Evolutionary conservation across 2,113 vertebrate genomes (phyloP).

Genomic region (Carettochelys insculpta): DNA sequence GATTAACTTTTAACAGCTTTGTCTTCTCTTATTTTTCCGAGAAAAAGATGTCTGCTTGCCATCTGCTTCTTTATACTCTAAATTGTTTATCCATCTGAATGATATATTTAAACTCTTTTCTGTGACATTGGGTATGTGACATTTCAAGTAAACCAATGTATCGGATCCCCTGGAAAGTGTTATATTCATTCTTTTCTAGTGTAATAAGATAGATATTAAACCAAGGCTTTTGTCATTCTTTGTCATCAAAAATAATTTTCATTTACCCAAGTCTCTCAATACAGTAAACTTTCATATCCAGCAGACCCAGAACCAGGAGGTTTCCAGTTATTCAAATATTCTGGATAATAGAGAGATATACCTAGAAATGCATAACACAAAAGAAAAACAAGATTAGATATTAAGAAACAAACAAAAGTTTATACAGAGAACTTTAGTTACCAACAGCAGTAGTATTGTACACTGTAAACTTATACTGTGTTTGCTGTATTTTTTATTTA

Average conservation of each 20-base stretch:
- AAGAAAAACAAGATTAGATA: too few relatives aligned
- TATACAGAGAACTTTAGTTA: too few relatives aligned
- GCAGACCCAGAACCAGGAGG: too few relatives aligned
- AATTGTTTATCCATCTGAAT: background rate
- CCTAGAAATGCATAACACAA: too few relatives aligned
- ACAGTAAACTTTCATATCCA: too few relatives aligned
- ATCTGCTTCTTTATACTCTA: slow-evolving; percentile 8
- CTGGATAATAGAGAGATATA: too few relatives aligned
- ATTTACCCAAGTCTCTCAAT: accelerated
- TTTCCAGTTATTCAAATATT: too few relatives aligned
- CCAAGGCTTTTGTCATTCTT: background rate
- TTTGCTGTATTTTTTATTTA: too few relatives aligned
- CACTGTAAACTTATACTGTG: too few relatives aligned
- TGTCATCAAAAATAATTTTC: background rate
- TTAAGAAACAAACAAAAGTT: too few relatives aligned
- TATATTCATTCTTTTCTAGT: slow-evolving; percentile 2
- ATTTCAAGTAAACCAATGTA: slow-evolving; percentile 8
- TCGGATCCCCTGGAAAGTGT: background rate
- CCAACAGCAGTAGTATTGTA: too few relatives aligned
- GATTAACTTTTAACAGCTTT: background rate
- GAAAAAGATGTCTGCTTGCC: background rate
- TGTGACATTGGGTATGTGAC: background rate
- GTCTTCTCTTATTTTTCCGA: background rate
- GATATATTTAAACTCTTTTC: slow-evolving; percentile 11
- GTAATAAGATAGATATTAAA: background rate